Base-by-base conservation (phyloP, 2,888 invertebrate species). In the Apotomis capreana region DNA sequence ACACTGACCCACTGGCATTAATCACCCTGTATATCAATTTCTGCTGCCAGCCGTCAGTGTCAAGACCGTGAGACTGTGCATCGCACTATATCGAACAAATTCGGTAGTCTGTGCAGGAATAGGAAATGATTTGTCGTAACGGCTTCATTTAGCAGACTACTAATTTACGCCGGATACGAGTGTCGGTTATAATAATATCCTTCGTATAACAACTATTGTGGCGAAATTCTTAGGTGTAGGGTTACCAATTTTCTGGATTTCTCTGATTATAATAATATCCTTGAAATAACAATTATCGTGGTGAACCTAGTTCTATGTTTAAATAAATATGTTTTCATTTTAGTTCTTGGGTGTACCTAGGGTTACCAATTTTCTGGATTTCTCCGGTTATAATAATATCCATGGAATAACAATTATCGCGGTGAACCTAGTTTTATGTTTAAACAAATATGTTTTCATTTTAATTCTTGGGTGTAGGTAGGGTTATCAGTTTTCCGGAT, bases 211-310 rank as follows among this genome's bases (percentile, higher is more conserved):
- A 15, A 49, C 61, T 26, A 36, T 51, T 62, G 51, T 49, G 49
- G 9, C 9, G 5, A n/a, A n/a, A n/a, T n/a, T n/a, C n/a, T n/a
- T n/a, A n/a, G n/a, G n/a, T n/a, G n/a, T n/a, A n/a, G n/a, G n/a
- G n/a, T n/a, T n/a, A n/a, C n/a, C n/a, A n/a, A n/a, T n/a, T n/a
- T n/a, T n/a, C n/a, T n/a, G n/a, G n/a, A n/a, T n/a, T n/a, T n/a
- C n/a, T n/a, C n/a, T n/a, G n/a, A n/a, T 36, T 62, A 62, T 62
- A 62, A 62, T 62, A 62, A 62, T 62, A 62, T 62, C 61, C 61
- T 62, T 10, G 3, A 36, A 8, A 61, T 26, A 62, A 51, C 61
- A 15, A 49, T 49, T 26, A 36, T 51, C 51, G 51, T 49, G 49
- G 9, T 3, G 5, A 40, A 36, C 61, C 61, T 62, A 62, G 61